phyloP scores from a whole-genome alignment of 2,888 invertebrate species.

The Andricus quercusramuli region DNA sequence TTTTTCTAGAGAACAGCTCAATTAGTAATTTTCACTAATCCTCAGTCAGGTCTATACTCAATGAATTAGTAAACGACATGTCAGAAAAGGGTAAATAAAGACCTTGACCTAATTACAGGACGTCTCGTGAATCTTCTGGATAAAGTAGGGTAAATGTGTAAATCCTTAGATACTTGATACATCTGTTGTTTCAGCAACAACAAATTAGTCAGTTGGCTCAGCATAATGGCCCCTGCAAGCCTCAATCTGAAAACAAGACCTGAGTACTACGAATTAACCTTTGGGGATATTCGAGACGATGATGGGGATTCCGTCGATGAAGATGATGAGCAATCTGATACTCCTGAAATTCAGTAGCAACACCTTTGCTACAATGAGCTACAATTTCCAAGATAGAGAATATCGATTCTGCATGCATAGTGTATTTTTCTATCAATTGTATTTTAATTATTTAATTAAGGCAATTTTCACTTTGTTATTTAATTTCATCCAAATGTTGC shows the following conservation, averaged over 20 bases:
- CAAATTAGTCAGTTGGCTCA: constrained; percentile 75
- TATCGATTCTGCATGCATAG: not conserved
- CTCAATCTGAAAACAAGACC: constrained; percentile 65
- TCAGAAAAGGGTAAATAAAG: too few relatives aligned
- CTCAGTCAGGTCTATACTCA: too few relatives aligned
- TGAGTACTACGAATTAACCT: constrained; percentile 69
- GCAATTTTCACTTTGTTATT: not conserved
- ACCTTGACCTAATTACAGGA: constrained; percentile 11
- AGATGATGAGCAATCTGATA: constrained; percentile 24
- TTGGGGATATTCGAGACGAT: constrained; percentile 35
- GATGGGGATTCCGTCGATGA: constrained; percentile 29
- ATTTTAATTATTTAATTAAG: not conserved
- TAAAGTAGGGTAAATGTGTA: constrained; percentile 49
- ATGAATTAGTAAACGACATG: too few relatives aligned
- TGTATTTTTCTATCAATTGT: not conserved
- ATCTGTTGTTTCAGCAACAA: constrained; percentile 67
- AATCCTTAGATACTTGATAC: constrained; percentile 53
- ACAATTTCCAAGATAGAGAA: not conserved
- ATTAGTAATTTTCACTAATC: too few relatives aligned
- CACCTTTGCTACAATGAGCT: not conserved
- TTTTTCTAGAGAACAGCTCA: too few relatives aligned
- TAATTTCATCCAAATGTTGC: not conserved
- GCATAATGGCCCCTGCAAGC: constrained; percentile 68
- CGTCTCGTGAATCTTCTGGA: constrained; percentile 51
- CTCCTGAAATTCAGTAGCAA: constrained; percentile 11